Evolutionary conservation across 2,797 vertebrate species (phyloP).

Genomic region (Nothura maculosa): DNA sequence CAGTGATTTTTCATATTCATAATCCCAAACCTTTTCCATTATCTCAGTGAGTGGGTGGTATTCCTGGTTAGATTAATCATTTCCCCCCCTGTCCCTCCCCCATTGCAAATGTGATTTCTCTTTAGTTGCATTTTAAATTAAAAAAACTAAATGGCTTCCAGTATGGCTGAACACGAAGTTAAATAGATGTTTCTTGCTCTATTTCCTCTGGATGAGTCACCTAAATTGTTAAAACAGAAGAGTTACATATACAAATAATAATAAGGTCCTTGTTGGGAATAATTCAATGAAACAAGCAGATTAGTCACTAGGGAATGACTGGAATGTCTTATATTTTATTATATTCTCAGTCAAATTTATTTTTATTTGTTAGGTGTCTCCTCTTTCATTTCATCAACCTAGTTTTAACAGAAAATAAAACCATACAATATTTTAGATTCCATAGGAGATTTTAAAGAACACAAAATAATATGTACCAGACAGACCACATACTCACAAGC

Average conservation of each 20-base stretch:
- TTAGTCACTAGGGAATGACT: background rate
- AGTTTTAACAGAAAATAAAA: background rate
- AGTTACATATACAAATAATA: slow-evolving; percentile 9
- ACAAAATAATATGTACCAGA: background rate
- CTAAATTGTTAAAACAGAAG: slow-evolving; percentile 21
- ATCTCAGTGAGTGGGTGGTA: background rate
- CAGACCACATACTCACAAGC: background rate
- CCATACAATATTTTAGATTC: background rate
- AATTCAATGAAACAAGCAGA: slow-evolving; percentile 37
- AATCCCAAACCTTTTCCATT: background rate
- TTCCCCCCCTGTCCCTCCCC: background rate
- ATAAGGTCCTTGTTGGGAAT: slow-evolving; percentile 9
- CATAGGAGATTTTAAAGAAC: background rate
- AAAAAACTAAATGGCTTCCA: slow-evolving; percentile 30
- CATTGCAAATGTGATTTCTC: background rate
- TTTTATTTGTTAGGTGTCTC: background rate
- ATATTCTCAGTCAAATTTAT: background rate
- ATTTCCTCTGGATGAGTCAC: slow-evolving; percentile 45
- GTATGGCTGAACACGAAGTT: background rate
- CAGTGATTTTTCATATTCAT: background rate
- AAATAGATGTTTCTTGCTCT: background rate
- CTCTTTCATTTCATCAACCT: background rate
- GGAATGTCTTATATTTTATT: background rate
- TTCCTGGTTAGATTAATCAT: background rate
- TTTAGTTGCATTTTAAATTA: slow-evolving; percentile 45